Evolutionary conservation across 2,113 vertebrate species (phyloP).

Genomic region (Mirza zaza): DNA sequence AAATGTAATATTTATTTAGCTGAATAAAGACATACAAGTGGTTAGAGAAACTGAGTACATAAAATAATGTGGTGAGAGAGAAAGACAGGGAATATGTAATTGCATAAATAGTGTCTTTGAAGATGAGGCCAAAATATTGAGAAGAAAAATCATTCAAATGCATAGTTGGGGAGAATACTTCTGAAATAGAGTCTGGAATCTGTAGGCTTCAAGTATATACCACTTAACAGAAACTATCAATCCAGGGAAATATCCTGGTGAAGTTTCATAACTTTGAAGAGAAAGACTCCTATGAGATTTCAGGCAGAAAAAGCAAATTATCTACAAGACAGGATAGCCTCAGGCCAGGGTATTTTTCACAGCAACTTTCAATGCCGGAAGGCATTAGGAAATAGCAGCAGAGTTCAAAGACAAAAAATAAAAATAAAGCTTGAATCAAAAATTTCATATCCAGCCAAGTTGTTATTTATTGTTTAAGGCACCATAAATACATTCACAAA

Average conservation of each 20-base stretch:
- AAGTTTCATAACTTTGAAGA: not conserved
- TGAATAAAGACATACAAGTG: not conserved
- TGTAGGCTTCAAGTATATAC: not conserved
- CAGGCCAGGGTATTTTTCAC: not conserved
- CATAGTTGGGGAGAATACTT: not conserved
- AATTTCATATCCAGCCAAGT: conserved; percentile 42
- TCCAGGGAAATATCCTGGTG: not conserved
- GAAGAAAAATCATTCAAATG: not conserved
- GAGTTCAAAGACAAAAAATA: conserved; percentile 52
- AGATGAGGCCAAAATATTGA: conserved; percentile 1
- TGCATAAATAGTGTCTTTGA: not conserved
- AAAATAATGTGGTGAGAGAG: not conserved
- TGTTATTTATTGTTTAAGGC: conserved; percentile 25
- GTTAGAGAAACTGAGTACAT: not conserved
- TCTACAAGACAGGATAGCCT: not conserved
- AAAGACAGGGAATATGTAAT: not conserved
- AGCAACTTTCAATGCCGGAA: conserved; percentile 6
- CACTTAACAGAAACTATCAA: not conserved
- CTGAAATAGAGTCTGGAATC: not conserved
- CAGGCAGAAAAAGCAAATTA: not conserved
- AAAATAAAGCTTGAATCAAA: conserved; percentile 47
- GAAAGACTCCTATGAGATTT: not conserved
- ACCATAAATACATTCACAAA: conserved; percentile 1
- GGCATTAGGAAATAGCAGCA: conserved; percentile 16
- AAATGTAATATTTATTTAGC: not conserved